phyloP scores from a whole-genome alignment of 1,140 invertebrate species.

The Drosophila persimilis region DNA sequence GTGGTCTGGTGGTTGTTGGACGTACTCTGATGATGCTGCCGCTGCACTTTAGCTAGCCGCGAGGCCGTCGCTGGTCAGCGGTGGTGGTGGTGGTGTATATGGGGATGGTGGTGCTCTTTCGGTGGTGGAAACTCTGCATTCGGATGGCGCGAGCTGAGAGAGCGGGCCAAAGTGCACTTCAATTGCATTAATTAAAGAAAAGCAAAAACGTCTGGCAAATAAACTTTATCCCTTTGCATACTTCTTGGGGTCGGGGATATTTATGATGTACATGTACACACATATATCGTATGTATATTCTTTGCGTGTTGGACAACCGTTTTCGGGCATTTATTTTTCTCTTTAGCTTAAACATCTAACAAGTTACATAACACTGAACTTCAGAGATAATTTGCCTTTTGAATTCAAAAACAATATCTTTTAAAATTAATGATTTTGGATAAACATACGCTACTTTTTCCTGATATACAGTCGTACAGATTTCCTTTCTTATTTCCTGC shows the following conservation, averaged over 20 bases:
- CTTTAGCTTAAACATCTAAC: too few species aligned
- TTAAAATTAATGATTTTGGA: too few species aligned
- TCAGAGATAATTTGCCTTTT: too few species aligned
- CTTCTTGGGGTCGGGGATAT: neutral
- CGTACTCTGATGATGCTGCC: slow-evolving; percentile 20
- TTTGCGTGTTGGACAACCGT: too few species aligned
- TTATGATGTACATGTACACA: neutral
- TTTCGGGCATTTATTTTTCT: too few species aligned
- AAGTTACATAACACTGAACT: too few species aligned
- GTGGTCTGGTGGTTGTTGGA: slow-evolving; percentile 21
- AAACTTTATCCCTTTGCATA: slow-evolving; percentile 34
- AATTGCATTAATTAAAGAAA: slow-evolving; percentile 74
- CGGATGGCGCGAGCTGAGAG: neutral
- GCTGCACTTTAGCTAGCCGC: slow-evolving; percentile 17
- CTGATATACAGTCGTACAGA: too few species aligned
- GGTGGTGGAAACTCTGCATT: slow-evolving; percentile 50
- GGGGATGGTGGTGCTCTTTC: neutral
- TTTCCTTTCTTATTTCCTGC: too few species aligned
- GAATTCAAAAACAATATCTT: too few species aligned
- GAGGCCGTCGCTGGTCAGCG: slow-evolving; percentile 9
- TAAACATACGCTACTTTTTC: too few species aligned
- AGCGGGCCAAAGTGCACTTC: slow-evolving; percentile 64
- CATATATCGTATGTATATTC: too few species aligned
- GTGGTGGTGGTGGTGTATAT: slow-evolving; percentile 18
- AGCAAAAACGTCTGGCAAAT: slow-evolving; percentile 38